These are phyloP conservation scores for Drosophila stalkeri DNA, from an alignment of 2,888 invertebrate genomes.

Conservation along the genomic window DNA sequence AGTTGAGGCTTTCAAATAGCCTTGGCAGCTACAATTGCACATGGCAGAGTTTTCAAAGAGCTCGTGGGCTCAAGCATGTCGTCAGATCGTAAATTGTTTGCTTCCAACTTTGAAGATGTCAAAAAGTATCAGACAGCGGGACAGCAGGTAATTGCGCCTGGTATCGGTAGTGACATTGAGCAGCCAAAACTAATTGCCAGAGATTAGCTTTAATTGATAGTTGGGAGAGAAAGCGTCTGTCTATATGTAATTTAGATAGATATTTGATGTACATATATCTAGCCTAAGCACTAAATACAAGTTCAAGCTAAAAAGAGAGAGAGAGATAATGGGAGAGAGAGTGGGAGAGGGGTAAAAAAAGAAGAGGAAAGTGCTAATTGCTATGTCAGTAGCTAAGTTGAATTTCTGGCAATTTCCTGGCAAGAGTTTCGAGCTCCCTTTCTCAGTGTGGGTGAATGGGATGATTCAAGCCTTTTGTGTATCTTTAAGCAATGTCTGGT, in stretches of 20 bases:
- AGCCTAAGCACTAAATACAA: not conserved
- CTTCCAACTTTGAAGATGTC: slow-evolving; percentile 22
- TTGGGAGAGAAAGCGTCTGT: not conserved
- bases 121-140: slow-evolving; percentile 13
- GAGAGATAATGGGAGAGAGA: no score
- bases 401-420: slow-evolving; percentile 32
- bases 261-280: not conserved
- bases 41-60: slow-evolving; percentile 50
- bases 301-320: not conserved
- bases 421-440: slow-evolving; percentile 7
- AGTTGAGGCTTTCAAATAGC: slow-evolving; percentile 64
- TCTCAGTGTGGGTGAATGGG: not conserved
- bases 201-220: slow-evolving; percentile 15
- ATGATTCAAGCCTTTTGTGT: slow-evolving; percentile 26
- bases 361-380: slow-evolving; percentile 28
- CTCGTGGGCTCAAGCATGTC: slow-evolving; percentile 43
- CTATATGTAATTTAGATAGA: not conserved
- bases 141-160: not conserved
- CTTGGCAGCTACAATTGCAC: slow-evolving; percentile 66
- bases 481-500: slow-evolving; percentile 52
- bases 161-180: slow-evolving; percentile 6
- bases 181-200: slow-evolving; percentile 10
- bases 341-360: not conserved
- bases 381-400: slow-evolving; percentile 32
- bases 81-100: slow-evolving; percentile 54